phyloP scores from a whole-genome alignment of 2,113 vertebrate species.

The Rhinichthys klamathensis region DNA sequence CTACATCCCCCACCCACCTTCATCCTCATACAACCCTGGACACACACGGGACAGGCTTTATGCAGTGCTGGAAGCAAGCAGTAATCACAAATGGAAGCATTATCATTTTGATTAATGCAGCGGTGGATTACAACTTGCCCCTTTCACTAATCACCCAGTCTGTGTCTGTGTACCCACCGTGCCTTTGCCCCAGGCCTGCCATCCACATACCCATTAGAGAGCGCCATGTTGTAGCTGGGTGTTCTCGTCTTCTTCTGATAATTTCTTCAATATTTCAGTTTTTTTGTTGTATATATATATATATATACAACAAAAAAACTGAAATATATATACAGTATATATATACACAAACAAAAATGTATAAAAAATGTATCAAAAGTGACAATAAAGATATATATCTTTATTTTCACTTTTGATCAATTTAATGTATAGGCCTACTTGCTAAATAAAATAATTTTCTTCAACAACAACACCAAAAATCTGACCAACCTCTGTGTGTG shows the following conservation, averaged over 20 bases:
- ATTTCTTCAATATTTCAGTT: not conserved
- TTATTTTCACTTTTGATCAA: too few relatives aligned
- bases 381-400: too few relatives aligned
- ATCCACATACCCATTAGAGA: conserved; percentile 36
- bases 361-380: too few relatives aligned
- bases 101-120: conserved; percentile 76
- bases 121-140: conserved; percentile 76
- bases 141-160: conserved; percentile 71
- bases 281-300: not conserved
- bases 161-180: conserved; percentile 49
- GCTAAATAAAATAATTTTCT: too few relatives aligned
- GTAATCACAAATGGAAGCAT: conserved; percentile 72
- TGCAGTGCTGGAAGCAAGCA: conserved; percentile 53
- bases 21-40: conserved; percentile 48
- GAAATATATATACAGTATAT: too few relatives aligned
- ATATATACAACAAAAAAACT: too few relatives aligned
- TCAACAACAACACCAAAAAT: too few relatives aligned
- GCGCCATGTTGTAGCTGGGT: not conserved
- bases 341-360: too few relatives aligned
- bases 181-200: conserved; percentile 63
- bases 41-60: conserved; percentile 44
- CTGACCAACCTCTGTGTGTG: too few relatives aligned
- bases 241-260: too few relatives aligned
- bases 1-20: conserved; percentile 25
- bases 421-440: too few relatives aligned